Base-by-base conservation (phyloP, 2,888 invertebrate species). In the Leptopilina drosophilae region DNA sequence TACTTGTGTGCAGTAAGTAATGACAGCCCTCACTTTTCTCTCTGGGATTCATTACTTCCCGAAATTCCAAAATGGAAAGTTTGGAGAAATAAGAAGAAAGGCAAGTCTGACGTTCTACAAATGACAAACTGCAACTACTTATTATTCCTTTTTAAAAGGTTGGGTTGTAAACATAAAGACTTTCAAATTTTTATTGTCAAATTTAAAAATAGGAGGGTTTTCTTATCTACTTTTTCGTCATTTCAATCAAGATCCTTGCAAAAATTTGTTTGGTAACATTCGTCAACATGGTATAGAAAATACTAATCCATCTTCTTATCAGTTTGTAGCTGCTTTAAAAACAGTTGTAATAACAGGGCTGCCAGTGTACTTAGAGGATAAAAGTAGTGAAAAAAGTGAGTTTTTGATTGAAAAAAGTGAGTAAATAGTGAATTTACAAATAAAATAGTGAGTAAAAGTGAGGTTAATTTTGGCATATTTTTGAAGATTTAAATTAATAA, bases 261-360 rank as follows among this genome's bases (percentile, higher is more conserved):
- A 69, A 69, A 69, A 69, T 53, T 46, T 69, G 6, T 69, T 69
- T 42, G 46, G 46, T n/a, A 69, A 69, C 14, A 69, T 69, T 20
- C 42, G 69, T 9, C 42, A 69, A 69, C 69, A 69, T 42, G 49
- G 69, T n/a, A 69, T 69, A 11, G 69, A 46, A 0, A 69, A 69
- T 14, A 69, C 69, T 11, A 69, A 42, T 69, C 69, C 69, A 15
- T 26, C 69, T n/a, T 42, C 46, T n/a, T 69, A 26, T 69, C 69
- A 42, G 9, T 42, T 69, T 69, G 12, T 33, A 7, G 11, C 69
- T 42, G 69, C 69, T 14, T 69, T 69, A 42, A 69, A 69, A 69
- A 69, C 69, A 5, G 42, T 69, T 69, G 11, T 69, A 8, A n/a
- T 69, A 12, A 69, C n/a, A n/a, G n/a, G n/a, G n/a, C n/a, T n/a